Conservation (phyloP, 2,888 invertebrate species). For the Eremobia ochroleuca region DNA sequence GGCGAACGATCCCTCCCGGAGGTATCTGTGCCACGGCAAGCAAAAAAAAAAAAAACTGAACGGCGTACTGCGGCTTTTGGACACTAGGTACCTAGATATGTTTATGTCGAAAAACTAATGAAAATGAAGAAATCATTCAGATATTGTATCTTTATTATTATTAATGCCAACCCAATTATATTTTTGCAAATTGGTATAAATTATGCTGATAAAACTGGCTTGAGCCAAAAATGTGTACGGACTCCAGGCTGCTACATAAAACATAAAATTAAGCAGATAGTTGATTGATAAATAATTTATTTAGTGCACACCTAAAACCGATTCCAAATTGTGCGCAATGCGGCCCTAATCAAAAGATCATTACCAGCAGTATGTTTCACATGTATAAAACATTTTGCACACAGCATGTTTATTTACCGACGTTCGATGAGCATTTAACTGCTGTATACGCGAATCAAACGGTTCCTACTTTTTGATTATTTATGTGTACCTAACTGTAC, state of each 20-base stretch:
- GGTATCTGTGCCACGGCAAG: slow-evolving; percentile 23
- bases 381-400: slow-evolving; percentile 49
- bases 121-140: background rate
- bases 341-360: slow-evolving; percentile 54
- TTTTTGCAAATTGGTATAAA: background rate
- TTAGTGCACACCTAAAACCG: slow-evolving; percentile 32
- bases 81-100: background rate
- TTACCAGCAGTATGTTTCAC: slow-evolving; percentile 46
- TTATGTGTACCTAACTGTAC: slow-evolving; percentile 2
- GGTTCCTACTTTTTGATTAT: slow-evolving; percentile 37
- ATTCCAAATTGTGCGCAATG: slow-evolving; percentile 59
- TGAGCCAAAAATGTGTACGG: slow-evolving; percentile 1
- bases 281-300: slow-evolving; percentile 53
- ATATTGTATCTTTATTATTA: slow-evolving; percentile 1
- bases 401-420: slow-evolving; percentile 48
- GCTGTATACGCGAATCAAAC: slow-evolving; percentile 45
- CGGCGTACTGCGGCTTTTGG: slow-evolving; percentile 13
- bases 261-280: slow-evolving; percentile 24
- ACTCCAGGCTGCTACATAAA: slow-evolving; percentile 1
- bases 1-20: slow-evolving; percentile 45
- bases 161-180: slow-evolving; percentile 1
- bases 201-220: background rate
- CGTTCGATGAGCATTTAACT: slow-evolving; percentile 46
- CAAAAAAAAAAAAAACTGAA: slow-evolving; percentile 44
- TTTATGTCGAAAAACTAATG: background rate